Evolutionary conservation across 2,797 vertebrate species (phyloP).

Genomic region (Halcyon smyrnensis): DNA sequence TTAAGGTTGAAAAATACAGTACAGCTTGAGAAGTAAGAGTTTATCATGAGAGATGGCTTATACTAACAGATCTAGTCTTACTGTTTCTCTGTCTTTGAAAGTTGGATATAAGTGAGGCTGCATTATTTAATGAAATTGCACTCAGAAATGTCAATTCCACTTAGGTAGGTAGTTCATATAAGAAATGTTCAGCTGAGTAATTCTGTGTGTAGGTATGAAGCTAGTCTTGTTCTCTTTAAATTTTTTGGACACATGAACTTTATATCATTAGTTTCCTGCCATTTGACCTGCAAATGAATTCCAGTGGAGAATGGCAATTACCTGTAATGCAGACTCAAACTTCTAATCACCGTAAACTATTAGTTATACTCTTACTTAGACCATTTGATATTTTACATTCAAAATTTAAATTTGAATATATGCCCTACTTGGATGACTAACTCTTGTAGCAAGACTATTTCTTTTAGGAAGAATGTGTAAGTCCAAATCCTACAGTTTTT

Average conservation of each 20-base stretch:
- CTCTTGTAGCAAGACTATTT: neutral
- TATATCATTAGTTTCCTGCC: conserved; percentile 8
- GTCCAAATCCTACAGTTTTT: neutral
- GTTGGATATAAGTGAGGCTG: neutral
- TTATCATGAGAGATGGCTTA: neutral
- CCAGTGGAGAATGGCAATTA: conserved; percentile 24
- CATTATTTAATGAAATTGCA: neutral
- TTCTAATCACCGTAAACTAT: neutral
- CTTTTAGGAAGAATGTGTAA: neutral
- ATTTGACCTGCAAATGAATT: conserved; percentile 56
- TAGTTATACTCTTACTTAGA: neutral
- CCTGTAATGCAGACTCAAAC: neutral
- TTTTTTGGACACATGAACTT: neutral
- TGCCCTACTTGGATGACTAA: neutral
- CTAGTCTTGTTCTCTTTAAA: neutral
- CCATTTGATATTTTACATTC: neutral
- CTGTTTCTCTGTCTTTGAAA: neutral
- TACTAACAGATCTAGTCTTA: neutral
- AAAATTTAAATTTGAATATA: neutral
- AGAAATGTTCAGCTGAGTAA: neutral
- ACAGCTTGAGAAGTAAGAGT: neutral
- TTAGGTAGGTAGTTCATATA: neutral
- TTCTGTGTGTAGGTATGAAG: neutral
- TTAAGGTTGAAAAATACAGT: neutral
- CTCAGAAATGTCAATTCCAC: neutral